Evolutionary conservation across 2,888 invertebrate genomes (phyloP), one percentile per base, ranked within the genome.

Genomic region (Spilosoma lubricipeda): DNA sequence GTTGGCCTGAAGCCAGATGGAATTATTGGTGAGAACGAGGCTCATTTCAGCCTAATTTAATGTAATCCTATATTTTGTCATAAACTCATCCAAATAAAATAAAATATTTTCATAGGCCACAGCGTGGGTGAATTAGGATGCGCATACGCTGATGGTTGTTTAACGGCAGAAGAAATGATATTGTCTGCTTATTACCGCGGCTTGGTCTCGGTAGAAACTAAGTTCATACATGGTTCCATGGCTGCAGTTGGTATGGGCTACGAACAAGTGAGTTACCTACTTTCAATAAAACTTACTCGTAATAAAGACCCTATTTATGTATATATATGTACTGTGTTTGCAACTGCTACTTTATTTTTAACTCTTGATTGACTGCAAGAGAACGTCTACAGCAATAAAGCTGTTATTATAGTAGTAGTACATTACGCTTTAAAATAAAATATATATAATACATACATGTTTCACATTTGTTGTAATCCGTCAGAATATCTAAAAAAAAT

Each of bases 81-180:
- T 59, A 27, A 59, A 59, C 3, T 59, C 3, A 30, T n/a, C n/a
- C n/a, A n/a, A n/a, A n/a, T n/a, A 33, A 66, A 13, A 67, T 45
- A 33, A 45, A 56, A 8, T 3, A 23, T 33, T 33, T 33, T 33
- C 33, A 9, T 74, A 96, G 99, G 99, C 1, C 99, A 99, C 90
- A 99, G 99, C 36, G 98, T 98, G 0, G 99, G 99, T 39, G 99
- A 99, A 91, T 94, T 99, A 42, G 99, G 98, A 0, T 99, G 99
- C 90, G 99, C 98, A 0, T 99, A 99, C 91, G 99, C 98, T 2
- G 99, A 99, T 90, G 98, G 98, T 0, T 98, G 98, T 80, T 96
- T 99, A 75, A 98, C 98, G 0, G 97, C 97, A 0, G 98, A 98
- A 87, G 98, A 99, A 92, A 98, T 98, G 95, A 97, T 99, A 68